Conservation (phyloP, 2,797 vertebrate genomes). For the Discoglossus pictus region DNA sequence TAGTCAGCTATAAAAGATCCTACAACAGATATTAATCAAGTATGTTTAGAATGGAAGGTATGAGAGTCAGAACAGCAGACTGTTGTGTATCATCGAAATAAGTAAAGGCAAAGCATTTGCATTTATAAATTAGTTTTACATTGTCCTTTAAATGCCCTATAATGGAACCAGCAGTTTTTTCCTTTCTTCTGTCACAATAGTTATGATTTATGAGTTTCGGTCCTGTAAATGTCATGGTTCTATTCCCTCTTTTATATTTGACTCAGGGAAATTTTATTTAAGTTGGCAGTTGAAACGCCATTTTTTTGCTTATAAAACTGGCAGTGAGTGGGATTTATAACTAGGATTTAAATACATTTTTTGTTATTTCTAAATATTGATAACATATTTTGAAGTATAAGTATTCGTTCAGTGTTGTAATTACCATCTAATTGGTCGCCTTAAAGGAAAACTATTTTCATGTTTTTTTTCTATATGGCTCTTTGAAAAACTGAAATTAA, state of each 20-base stretch:
- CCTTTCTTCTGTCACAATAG: slow-evolving; percentile 10
- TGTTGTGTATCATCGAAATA: neutral
- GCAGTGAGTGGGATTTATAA: neutral
- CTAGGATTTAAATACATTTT: slow-evolving; percentile 9
- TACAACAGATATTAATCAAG: slow-evolving; percentile 38
- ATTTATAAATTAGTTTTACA: slow-evolving; percentile 19
- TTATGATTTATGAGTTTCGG: slow-evolving; percentile 36
- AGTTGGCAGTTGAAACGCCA: slow-evolving; percentile 25
- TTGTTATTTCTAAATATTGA: neutral
- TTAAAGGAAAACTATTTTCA: no score
- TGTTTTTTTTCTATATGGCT: no score
- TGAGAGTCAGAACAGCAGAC: neutral
- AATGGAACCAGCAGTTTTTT: slow-evolving; percentile 17
- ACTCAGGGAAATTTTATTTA: slow-evolving; percentile 21
- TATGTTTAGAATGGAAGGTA: slow-evolving; percentile 3
- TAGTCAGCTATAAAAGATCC: slow-evolving; percentile 23
- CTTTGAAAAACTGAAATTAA: no score
- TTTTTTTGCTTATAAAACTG: slow-evolving; percentile 9
- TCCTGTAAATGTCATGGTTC: slow-evolving; percentile 24
- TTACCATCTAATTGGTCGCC: no score
- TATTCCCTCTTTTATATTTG: slow-evolving; percentile 41
- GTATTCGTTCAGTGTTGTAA: no score
- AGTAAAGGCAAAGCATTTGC: neutral
- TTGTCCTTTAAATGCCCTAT: slow-evolving; percentile 35
- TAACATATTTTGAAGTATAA: no score